Evolutionary conservation across 2,113 vertebrate genomes (phyloP).

Genomic region (Larimichthys crocea): DNA sequence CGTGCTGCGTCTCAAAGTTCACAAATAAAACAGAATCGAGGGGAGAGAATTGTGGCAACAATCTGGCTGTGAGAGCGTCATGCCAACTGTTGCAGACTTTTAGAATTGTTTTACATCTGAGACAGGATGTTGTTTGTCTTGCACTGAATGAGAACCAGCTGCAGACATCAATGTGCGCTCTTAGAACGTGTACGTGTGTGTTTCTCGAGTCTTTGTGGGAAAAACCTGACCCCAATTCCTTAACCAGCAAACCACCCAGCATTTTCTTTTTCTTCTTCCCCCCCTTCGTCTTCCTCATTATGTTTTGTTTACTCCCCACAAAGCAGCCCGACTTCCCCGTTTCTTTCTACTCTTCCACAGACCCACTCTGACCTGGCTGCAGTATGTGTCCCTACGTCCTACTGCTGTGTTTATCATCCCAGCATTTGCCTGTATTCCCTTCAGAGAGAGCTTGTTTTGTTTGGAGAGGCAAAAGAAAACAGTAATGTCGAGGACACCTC

Average conservation of each 20-base stretch:
- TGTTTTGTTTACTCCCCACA: constrained; percentile 82
- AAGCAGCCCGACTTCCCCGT: constrained; percentile 42
- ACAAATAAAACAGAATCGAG: neutral
- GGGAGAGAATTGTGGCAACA: constrained; percentile 1
- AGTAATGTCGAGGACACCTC: constrained; percentile 65
- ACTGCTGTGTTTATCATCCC: constrained; percentile 73
- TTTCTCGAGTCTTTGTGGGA: constrained; percentile 82
- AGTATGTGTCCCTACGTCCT: constrained; percentile 55
- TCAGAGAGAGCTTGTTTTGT: constrained; percentile 76
- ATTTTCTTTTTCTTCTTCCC: constrained; percentile 40
- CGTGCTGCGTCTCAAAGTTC: constrained; percentile 1
- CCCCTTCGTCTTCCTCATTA: constrained; percentile 60
- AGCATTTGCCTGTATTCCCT: constrained; percentile 54
- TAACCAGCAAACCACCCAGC: constrained; percentile 61
- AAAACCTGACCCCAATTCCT: constrained; percentile 80
- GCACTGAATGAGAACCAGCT: constrained; percentile 85
- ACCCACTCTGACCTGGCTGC: constrained; percentile 69
- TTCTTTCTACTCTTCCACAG: constrained; percentile 40
- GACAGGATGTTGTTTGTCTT: constrained; percentile 80
- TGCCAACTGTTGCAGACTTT: constrained; percentile 58
- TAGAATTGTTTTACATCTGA: constrained; percentile 76
- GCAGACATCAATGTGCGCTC: constrained; percentile 67
- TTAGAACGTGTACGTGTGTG: constrained; percentile 15
- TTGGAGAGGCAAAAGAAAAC: constrained; percentile 78
- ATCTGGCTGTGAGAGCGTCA: constrained; percentile 11